A percentile compares a stretch with the other conserved stretches of the same genome.
Evolutionary conservation across 2,888 invertebrate species (phyloP).

Genomic region (Ecliptopera silaceata): DNA sequence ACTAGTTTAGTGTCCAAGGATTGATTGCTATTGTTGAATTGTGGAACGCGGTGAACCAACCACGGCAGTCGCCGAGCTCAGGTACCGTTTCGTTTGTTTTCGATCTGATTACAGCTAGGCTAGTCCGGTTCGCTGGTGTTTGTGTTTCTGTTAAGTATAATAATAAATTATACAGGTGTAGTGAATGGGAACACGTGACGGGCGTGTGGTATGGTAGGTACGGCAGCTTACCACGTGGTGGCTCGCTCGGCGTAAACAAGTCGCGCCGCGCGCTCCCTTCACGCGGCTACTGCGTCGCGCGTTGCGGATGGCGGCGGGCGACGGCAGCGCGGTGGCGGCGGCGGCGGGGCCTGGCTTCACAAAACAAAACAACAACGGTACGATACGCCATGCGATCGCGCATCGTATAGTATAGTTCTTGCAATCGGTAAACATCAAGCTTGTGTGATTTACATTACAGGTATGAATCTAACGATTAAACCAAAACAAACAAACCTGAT

Average conservation of each 20-base stretch:
- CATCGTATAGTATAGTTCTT: neutral
- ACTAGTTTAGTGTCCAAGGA: constrained; percentile 35
- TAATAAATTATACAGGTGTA: constrained; percentile 45
- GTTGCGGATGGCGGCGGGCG: constrained; percentile 9
- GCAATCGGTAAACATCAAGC: too few species aligned
- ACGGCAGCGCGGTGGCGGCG: neutral
- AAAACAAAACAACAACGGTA: constrained; percentile 5
- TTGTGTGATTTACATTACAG: too few species aligned
- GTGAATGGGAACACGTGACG: constrained; percentile 70
- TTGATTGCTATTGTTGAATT: constrained; percentile 48
- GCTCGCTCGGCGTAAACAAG: constrained; percentile 72
- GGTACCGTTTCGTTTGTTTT: constrained; percentile 74
- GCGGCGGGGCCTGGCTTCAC: neutral
- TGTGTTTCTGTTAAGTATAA: constrained; percentile 42
- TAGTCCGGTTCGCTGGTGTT: constrained; percentile 51
- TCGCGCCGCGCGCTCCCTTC: constrained; percentile 45
- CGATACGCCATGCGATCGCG: neutral
- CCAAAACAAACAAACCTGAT: too few species aligned
- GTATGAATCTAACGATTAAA: too few species aligned
- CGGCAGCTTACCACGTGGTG: constrained; percentile 72
- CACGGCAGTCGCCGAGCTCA: constrained; percentile 78
- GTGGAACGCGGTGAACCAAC: constrained; percentile 62
- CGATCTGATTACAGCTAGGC: constrained; percentile 62
- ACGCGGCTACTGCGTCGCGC: constrained; percentile 34
- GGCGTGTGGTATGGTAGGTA: constrained; percentile 48